Percentiles rank a stretch among this genome's conserved stretches.
phyloP scores from a whole-genome alignment of 2,797 vertebrate species.

The Micromesistius poutassou region DNA sequence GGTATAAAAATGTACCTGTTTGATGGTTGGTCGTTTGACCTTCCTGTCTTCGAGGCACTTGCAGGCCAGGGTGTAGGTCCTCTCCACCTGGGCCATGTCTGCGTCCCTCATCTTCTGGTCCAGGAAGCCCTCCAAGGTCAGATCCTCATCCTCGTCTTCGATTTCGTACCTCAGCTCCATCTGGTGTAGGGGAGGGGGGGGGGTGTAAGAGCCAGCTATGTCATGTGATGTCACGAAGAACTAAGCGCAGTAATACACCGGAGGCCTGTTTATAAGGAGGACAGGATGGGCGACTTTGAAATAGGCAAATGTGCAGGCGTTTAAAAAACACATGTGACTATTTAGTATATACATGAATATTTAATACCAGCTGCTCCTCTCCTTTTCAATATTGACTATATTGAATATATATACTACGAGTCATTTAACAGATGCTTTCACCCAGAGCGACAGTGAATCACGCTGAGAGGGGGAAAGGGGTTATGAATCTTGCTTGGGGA shows the following conservation, averaged over 20 bases:
- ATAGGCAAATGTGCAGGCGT: background rate
- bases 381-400: background rate
- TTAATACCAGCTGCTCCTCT: background rate
- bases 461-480: background rate
- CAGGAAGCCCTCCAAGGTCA: conserved; percentile 82
- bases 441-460: background rate
- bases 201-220: background rate
- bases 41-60: conserved; percentile 87
- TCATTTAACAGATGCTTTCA: background rate
- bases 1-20: conserved; percentile 69
- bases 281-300: background rate
- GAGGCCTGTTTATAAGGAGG: no score
- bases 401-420: no score
- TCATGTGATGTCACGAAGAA: background rate
- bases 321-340: background rate
- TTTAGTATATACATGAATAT: background rate
- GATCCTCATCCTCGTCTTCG: conserved; percentile 91
- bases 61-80: conserved; percentile 78
- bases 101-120: conserved; percentile 84
- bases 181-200: conserved; percentile 66
- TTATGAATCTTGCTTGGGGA: background rate
- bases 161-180: conserved; percentile 89
- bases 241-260: no score
- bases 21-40: conserved; percentile 80
- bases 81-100: conserved; percentile 72